phyloP scores from a whole-genome alignment of 2,797 vertebrate genomes.

The Enteromius unitaeniatus region DNA sequence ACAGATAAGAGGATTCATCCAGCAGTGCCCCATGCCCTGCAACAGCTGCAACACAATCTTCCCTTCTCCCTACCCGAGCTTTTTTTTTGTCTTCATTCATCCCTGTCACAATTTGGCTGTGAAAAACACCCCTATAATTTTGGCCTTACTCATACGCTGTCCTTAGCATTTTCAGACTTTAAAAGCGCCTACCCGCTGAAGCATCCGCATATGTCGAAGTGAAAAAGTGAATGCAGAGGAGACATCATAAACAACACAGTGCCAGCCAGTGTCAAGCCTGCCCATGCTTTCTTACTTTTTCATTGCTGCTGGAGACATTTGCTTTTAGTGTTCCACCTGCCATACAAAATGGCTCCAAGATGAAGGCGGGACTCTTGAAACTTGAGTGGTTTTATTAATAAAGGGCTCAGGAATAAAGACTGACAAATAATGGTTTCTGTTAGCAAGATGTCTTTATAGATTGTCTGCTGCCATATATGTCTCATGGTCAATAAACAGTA shows the following conservation, averaged over 20 bases:
- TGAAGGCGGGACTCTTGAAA: background rate
- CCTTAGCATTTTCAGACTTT: slow-evolving; percentile 33
- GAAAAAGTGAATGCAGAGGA: slow-evolving; percentile 28
- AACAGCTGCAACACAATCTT: slow-evolving; percentile 49
- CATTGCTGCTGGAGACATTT: slow-evolving; percentile 22
- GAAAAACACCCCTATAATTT: slow-evolving; percentile 47
- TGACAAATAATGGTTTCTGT: background rate
- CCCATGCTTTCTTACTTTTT: slow-evolving; percentile 17
- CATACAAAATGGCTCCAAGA: slow-evolving; percentile 23
- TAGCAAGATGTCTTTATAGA: background rate
- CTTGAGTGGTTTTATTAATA: slow-evolving; percentile 12
- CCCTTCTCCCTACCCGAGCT: slow-evolving; percentile 5
- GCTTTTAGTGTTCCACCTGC: slow-evolving; percentile 33
- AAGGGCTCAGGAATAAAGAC: slow-evolving; percentile 1
- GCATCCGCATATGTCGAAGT: slow-evolving; percentile 8
- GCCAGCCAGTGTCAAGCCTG: slow-evolving; percentile 25
- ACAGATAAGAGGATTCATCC: slow-evolving; percentile 56
- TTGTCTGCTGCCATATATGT: slow-evolving; percentile 5
- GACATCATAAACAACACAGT: slow-evolving; percentile 28
- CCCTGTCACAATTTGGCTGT: slow-evolving; percentile 53
- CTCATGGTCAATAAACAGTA: slow-evolving; percentile 9
- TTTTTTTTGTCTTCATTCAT: slow-evolving; percentile 60
- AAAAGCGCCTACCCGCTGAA: slow-evolving; percentile 7
- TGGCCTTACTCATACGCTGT: slow-evolving; percentile 27
- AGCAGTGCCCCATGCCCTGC: slow-evolving; percentile 22